Percentiles rank a stretch among this genome's conserved stretches.
Conservation (phyloP, 2,888 invertebrate species). For the Plagiodera versicolora region DNA sequence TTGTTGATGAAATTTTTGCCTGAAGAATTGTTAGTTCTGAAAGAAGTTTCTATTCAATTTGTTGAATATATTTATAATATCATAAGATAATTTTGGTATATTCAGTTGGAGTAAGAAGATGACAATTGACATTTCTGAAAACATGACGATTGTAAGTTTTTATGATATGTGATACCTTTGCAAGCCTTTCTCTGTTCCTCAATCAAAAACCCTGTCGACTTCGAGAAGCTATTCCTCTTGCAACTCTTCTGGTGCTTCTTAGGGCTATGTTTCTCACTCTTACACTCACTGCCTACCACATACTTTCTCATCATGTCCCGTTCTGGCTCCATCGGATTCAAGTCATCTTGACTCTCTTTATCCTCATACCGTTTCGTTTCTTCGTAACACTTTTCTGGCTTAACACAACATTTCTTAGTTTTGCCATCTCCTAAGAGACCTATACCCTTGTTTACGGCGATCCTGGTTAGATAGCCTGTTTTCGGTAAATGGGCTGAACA, state of each 20-base stretch:
- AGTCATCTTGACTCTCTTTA: constrained; percentile 34
- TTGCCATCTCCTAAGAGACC: constrained; percentile 49
- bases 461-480: constrained; percentile 51
- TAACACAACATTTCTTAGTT: constrained; percentile 40
- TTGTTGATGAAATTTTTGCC: too few species aligned
- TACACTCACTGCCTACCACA: constrained; percentile 40
- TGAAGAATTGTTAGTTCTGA: too few species aligned
- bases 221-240: constrained; percentile 47
- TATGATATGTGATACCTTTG: constrained; percentile 32
- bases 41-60: too few species aligned
- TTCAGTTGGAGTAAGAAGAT: too few species aligned
- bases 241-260: constrained; percentile 44
- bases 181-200: constrained; percentile 46
- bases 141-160: too few species aligned
- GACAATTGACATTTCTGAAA: too few species aligned
- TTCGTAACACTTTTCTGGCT: constrained; percentile 33
- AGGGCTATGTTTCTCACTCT: constrained; percentile 47
- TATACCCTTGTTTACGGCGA: constrained; percentile 55
- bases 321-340: constrained; percentile 12
- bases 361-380: constrained; percentile 23
- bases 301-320: constrained; percentile 29
- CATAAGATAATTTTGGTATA: too few species aligned
- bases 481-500: constrained; percentile 56
- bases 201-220: constrained; percentile 51
- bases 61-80: too few species aligned